These are phyloP conservation scores for Trichechus manatus DNA, from an alignment of 2,113 vertebrate genomes.

Conservation along the genomic window DNA sequence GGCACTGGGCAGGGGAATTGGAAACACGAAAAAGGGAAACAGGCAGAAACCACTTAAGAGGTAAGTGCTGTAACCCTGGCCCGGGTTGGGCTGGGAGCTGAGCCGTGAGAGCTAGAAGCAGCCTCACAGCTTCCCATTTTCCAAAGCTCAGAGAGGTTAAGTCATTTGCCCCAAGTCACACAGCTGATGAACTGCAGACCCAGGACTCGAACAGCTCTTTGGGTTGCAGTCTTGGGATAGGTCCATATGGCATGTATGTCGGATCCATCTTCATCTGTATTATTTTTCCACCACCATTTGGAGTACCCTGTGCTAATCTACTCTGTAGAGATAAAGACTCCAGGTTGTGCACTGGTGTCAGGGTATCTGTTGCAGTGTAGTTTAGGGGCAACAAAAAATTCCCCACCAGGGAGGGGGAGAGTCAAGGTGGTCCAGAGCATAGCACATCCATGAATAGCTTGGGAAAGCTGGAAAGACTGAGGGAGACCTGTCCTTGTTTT, in stretches of 20 bases:
- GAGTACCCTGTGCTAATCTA: rapidly evolving
- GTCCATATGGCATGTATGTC: rapidly evolving
- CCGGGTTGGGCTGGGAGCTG: neutral
- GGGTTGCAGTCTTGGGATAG: neutral
- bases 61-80: rapidly evolving
- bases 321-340: neutral
- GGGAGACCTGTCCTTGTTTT: neutral
- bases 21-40: neutral
- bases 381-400: neutral
- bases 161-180: neutral
- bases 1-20: neutral
- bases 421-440: neutral
- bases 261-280: neutral
- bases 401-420: rapidly evolving
- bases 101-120: neutral
- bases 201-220: neutral
- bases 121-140: rapidly evolving
- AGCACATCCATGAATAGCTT: neutral
- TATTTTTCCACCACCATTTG: rapidly evolving
- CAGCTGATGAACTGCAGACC: neutral
- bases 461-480: neutral
- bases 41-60: neutral
- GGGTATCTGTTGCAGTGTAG: rapidly evolving
- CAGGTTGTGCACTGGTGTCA: rapidly evolving
- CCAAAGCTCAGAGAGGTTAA: neutral